Evolutionary conservation across 2,888 invertebrate genomes (phyloP).

Genomic region (Orgyia antiqua): DNA sequence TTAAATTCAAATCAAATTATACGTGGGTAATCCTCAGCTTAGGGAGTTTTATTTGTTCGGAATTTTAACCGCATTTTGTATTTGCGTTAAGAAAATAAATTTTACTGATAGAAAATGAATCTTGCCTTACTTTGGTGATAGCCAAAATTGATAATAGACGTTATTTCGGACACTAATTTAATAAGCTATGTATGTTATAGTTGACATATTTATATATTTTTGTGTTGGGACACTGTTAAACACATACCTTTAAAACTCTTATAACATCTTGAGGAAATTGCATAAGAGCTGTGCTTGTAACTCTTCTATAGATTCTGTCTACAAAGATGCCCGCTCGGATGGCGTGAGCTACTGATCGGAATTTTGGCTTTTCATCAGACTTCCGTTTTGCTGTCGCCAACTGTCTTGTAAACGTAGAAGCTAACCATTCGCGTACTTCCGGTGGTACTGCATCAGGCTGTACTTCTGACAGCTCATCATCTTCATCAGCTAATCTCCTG

Average conservation of each 20-base stretch:
- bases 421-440: conserved; percentile 97
- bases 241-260: conserved; percentile 91
- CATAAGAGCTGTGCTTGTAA: conserved; percentile 87
- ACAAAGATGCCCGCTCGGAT: conserved; percentile 98
- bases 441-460: conserved; percentile 97
- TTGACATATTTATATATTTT: too few species aligned
- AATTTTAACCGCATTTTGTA: too few species aligned
- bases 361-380: conserved; percentile 90
- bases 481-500: conserved; percentile 92
- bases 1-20: too few species aligned
- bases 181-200: too few species aligned
- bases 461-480: conserved; percentile 96
- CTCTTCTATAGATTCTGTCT: conserved; percentile 93
- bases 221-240: too few species aligned
- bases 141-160: too few species aligned
- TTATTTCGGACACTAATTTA: too few species aligned
- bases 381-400: conserved; percentile 86
- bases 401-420: conserved; percentile 96
- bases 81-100: too few species aligned
- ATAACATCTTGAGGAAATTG: conserved; percentile 93
- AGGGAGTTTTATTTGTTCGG: too few species aligned
- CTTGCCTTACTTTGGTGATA: too few species aligned
- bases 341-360: conserved; percentile 96
- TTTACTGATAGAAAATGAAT: too few species aligned
- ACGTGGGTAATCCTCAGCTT: too few species aligned